phyloP scores from a whole-genome alignment of 2,797 vertebrate species.

The Chaunax sp. region DNA sequence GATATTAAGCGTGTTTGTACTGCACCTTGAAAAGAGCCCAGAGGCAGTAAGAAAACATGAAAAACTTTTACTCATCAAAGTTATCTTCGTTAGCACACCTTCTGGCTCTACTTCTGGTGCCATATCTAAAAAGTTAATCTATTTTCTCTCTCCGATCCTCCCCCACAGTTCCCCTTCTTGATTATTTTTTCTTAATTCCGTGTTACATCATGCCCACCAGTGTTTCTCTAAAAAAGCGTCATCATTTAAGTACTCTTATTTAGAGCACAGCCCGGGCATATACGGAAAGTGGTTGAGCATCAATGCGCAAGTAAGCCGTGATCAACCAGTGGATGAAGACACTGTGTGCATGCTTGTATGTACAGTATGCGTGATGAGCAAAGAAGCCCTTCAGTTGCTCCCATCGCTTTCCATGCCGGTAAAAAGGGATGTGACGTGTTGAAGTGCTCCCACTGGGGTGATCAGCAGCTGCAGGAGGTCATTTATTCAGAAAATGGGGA shows the following conservation, averaged over 20 bases:
- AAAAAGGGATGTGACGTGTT: constrained; percentile 39
- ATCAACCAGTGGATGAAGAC: constrained; percentile 29
- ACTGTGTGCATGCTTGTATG: constrained; percentile 2
- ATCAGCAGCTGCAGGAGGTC: constrained; percentile 58
- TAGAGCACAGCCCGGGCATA: constrained; percentile 9
- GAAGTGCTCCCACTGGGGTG: constrained; percentile 62
- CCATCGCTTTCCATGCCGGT: constrained; percentile 51
- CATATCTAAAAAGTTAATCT: constrained; percentile 43
- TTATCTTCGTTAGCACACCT: constrained; percentile 53
- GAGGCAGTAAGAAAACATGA: constrained; percentile 44
- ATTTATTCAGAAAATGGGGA: constrained; percentile 62
- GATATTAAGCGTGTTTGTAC: constrained; percentile 46
- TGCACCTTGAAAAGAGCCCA: constrained; percentile 35
- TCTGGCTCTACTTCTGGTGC: constrained; percentile 45
- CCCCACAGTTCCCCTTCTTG: constrained; percentile 12
- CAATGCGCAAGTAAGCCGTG: constrained; percentile 1
- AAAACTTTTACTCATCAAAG: constrained; percentile 63
- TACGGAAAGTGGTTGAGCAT: constrained; percentile 2
- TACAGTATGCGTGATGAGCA: constrained; percentile 25
- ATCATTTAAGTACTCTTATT: constrained; percentile 31
- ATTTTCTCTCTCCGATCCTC: constrained; percentile 19
- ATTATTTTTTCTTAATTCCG: constrained; percentile 25
- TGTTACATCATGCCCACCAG: constrained; percentile 29
- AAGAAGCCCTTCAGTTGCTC: constrained; percentile 32
- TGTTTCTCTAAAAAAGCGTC: too few species aligned